phyloP scores from a whole-genome alignment of 1,140 invertebrate species.

The Brachionus manjavacas region DNA sequence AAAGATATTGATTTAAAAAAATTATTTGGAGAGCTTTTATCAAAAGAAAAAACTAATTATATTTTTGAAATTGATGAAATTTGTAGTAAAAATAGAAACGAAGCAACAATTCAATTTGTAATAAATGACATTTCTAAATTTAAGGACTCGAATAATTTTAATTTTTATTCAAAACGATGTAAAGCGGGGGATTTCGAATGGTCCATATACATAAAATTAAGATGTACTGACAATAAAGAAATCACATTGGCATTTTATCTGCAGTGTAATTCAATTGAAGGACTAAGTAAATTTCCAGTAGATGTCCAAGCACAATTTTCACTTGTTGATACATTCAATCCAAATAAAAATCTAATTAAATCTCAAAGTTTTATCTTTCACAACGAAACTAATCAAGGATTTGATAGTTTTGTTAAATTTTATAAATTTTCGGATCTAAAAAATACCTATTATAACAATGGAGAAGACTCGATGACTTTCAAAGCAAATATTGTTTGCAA shows the following conservation, averaged over 20 bases:
- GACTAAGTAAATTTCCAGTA: background rate
- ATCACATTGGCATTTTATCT: background rate
- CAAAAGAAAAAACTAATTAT: background rate
- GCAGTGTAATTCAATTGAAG: background rate
- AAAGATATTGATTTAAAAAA: background rate
- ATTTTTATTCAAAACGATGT: background rate
- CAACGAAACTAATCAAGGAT: background rate
- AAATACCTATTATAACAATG: background rate
- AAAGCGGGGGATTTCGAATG: background rate
- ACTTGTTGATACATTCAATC: background rate
- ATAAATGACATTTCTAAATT: background rate
- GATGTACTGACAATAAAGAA: background rate
- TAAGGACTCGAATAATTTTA: background rate
- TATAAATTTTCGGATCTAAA: background rate
- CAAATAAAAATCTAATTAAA: background rate
- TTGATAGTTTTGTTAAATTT: background rate
- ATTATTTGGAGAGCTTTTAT: background rate
- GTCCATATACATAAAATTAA: background rate
- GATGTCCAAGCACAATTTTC: background rate
- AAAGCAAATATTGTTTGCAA: background rate
- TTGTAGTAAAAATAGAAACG: background rate
- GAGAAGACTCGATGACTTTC: background rate
- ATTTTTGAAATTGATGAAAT: background rate
- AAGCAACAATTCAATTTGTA: background rate
- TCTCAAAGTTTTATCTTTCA: background rate